A percentile compares a stretch with the other conserved stretches of the same genome.
phyloP scores from a whole-genome alignment of 2,113 vertebrate species.

The Amblyornis subalaris region DNA sequence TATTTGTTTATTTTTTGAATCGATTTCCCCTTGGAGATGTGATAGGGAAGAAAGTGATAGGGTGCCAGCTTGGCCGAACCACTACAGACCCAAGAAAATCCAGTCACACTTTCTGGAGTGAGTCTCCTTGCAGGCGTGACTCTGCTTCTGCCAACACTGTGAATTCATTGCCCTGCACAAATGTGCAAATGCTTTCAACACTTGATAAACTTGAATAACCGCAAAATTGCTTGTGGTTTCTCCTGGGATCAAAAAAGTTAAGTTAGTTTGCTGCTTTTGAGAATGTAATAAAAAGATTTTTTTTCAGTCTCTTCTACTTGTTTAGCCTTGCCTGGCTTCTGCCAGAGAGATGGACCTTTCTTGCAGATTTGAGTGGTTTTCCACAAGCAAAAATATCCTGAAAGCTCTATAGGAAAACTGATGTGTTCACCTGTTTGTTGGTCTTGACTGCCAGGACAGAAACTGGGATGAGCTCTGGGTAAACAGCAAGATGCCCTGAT shows the following conservation, averaged over 20 bases:
- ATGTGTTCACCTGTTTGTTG: background rate
- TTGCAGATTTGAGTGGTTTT: background rate
- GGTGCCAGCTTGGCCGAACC: background rate
- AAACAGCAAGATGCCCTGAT: background rate
- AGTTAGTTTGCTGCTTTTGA: background rate
- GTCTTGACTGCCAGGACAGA: background rate
- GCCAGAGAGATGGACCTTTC: background rate
- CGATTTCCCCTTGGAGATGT: background rate
- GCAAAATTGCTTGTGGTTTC: background rate
- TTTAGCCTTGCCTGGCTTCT: background rate
- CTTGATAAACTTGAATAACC: background rate
- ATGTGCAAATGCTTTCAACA: background rate
- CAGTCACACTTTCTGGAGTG: background rate
- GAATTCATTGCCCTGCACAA: background rate
- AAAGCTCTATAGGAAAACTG: background rate
- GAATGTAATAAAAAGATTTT: background rate
- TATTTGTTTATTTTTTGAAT: slow-evolving; percentile 56
- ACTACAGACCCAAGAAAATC: background rate
- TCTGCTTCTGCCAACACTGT: background rate
- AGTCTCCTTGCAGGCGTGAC: background rate
- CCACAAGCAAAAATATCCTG: background rate
- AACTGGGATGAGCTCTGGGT: background rate
- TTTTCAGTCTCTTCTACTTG: background rate
- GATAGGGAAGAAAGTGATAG: background rate
- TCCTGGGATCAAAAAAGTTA: background rate